phyloP scores from a whole-genome alignment of 2,888 invertebrate genomes.

The Furcula furcula region DNA sequence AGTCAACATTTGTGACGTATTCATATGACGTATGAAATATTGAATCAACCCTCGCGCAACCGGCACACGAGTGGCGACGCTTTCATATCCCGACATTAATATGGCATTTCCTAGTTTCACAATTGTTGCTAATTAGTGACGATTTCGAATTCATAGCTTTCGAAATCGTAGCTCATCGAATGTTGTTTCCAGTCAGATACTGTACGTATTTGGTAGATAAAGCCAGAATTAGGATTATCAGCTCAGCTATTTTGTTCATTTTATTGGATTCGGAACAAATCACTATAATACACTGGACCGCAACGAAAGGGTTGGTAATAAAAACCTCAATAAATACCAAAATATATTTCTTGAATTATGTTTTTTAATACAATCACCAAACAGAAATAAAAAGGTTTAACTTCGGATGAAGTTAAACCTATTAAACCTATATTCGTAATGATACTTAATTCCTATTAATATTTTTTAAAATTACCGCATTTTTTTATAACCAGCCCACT shows the following conservation, averaged over 20 bases:
- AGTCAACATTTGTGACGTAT: constrained; percentile 32
- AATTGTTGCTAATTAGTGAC: constrained; percentile 36
- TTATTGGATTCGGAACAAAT: too few species aligned
- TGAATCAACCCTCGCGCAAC: constrained; percentile 23
- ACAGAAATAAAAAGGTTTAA: too few species aligned
- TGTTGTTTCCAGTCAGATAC: constrained; percentile 16
- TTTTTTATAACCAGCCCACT: too few species aligned
- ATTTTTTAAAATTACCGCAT: too few species aligned
- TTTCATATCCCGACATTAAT: constrained; percentile 27
- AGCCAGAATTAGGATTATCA: constrained; percentile 10
- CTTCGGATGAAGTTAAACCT: too few species aligned
- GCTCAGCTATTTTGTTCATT: background rate
- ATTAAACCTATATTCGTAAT: too few species aligned
- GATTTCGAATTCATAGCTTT: constrained; percentile 24
- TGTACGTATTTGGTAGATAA: constrained; percentile 8
- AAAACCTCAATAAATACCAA: too few species aligned
- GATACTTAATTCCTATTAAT: too few species aligned
- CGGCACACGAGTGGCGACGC: constrained; percentile 21
- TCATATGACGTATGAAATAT: constrained; percentile 35
- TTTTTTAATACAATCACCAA: too few species aligned
- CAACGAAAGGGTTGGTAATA: too few species aligned
- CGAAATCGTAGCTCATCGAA: constrained; percentile 36
- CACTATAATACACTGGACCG: too few species aligned
- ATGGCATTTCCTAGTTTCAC: constrained; percentile 29
- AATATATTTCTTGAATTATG: too few species aligned